Percentiles rank a stretch among this genome's conserved stretches.
Conservation (phyloP, 2,888 invertebrate genomes). For the Drosophila maculinotata region DNA sequence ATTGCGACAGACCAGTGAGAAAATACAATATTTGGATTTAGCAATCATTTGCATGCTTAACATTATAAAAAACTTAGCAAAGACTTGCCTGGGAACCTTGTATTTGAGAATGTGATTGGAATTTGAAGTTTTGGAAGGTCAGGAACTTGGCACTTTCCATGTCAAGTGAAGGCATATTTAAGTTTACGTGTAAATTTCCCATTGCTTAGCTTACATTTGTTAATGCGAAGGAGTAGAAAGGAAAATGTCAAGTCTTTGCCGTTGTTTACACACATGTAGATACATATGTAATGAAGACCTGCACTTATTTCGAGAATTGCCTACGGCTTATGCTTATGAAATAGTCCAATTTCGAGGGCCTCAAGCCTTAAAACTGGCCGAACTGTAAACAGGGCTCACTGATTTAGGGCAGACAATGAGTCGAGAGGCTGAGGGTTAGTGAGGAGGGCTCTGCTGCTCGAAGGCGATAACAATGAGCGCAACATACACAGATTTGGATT, state of each 20-base stretch:
- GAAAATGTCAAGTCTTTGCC: constrained; percentile 51
- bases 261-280: not conserved
- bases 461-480: constrained; percentile 44
- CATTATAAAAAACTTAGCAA: constrained; percentile 8
- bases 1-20: constrained; percentile 41
- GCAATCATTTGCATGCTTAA: constrained; percentile 30
- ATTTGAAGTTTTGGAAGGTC: not conserved
- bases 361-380: constrained; percentile 43
- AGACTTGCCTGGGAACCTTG: constrained; percentile 13
- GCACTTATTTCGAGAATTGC: constrained; percentile 29
- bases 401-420: constrained; percentile 35
- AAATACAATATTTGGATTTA: constrained; percentile 48
- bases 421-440: constrained; percentile 13
- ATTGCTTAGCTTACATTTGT: not conserved
- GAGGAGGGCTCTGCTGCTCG: not conserved
- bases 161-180: not conserved
- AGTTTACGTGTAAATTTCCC: not conserved
- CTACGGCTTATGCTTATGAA: constrained; percentile 40
- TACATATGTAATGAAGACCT: constrained; percentile 8
- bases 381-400: constrained; percentile 45
- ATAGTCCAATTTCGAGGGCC: constrained; percentile 50
- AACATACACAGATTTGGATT: constrained; percentile 72
- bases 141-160: not conserved
- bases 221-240: constrained; percentile 8
- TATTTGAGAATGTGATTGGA: no score